Evolutionary conservation across 2,888 invertebrate genomes (phyloP).

Genomic region (Amaurobius ferox): DNA sequence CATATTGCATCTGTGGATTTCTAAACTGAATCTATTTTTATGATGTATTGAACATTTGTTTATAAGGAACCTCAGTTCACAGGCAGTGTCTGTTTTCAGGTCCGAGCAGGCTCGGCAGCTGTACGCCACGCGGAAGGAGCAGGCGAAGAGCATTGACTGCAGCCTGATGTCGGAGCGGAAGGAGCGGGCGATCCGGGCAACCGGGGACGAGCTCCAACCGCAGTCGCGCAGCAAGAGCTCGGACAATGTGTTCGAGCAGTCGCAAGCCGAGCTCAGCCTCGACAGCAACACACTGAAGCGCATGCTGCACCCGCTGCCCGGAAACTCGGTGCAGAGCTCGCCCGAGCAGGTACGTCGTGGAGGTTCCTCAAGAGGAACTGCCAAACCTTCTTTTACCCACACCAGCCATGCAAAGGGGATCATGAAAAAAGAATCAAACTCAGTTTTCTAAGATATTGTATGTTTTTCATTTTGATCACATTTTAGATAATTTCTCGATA

Average conservation of each 20-base stretch:
- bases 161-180: slow-evolving; percentile 74
- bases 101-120: slow-evolving; percentile 29
- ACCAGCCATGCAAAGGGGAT: too few relatives aligned
- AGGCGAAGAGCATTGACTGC: slow-evolving; percentile 80
- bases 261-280: slow-evolving; percentile 79
- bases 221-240: slow-evolving; percentile 91
- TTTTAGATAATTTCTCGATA: too few relatives aligned
- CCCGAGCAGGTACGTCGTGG: slow-evolving; percentile 52
- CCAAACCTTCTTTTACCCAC: too few relatives aligned
- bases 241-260: slow-evolving; percentile 84
- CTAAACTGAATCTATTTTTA: too few relatives aligned
- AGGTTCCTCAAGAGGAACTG: too few relatives aligned
- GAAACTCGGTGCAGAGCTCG: slow-evolving; percentile 81
- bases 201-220: slow-evolving; percentile 33
- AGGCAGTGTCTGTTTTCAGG: not conserved
- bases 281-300: slow-evolving; percentile 92
- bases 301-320: slow-evolving; percentile 94
- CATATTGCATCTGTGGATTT: too few relatives aligned
- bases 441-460: too few relatives aligned
- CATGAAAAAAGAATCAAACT: too few relatives aligned
- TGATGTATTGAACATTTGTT: too few relatives aligned
- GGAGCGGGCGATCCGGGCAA: not conserved
- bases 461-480: too few relatives aligned
- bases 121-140: slow-evolving; percentile 74
- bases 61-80: too few relatives aligned